A percentile compares a stretch with the other conserved stretches of the same genome.
Conservation (phyloP, 2,113 vertebrate genomes). For the Lophochroa leadbeateri region DNA sequence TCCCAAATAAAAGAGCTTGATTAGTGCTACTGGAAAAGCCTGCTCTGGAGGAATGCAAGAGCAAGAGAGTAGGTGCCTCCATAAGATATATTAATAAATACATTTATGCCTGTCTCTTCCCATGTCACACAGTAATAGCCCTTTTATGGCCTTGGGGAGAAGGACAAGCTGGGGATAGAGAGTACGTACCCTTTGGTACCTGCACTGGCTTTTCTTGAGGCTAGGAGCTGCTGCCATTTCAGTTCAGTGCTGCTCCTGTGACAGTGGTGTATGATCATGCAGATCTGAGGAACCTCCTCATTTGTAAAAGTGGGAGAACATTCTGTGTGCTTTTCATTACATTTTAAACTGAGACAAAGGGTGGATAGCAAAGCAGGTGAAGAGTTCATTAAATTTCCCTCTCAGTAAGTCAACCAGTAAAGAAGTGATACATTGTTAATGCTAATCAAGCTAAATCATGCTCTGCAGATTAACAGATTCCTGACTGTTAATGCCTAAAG, state of each 20-base stretch:
- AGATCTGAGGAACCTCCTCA: neutral
- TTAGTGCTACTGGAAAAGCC: neutral
- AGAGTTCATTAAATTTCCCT: constrained; percentile 43
- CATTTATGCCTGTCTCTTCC: neutral
- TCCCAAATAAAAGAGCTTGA: neutral
- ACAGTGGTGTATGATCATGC: neutral
- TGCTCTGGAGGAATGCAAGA: neutral
- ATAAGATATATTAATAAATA: neutral
- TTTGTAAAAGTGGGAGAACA: neutral
- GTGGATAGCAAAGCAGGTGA: neutral
- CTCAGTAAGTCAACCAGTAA: constrained; percentile 4
- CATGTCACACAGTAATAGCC: no score
- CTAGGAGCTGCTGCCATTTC: neutral
- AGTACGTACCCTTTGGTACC: rapidly evolving
- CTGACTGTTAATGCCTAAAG: neutral
- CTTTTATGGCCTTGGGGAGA: neutral
- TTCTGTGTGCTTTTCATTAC: neutral
- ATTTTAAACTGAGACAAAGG: constrained; percentile 31
- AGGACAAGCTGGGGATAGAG: neutral
- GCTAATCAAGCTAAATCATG: constrained; percentile 21
- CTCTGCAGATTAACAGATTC: constrained; percentile 3
- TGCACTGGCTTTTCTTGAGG: neutral
- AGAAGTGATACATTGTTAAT: neutral
- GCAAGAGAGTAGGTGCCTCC: neutral
- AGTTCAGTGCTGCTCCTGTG: neutral